phyloP scores from a whole-genome alignment of 2,797 vertebrate genomes.

The Xenopus petersii region DNA sequence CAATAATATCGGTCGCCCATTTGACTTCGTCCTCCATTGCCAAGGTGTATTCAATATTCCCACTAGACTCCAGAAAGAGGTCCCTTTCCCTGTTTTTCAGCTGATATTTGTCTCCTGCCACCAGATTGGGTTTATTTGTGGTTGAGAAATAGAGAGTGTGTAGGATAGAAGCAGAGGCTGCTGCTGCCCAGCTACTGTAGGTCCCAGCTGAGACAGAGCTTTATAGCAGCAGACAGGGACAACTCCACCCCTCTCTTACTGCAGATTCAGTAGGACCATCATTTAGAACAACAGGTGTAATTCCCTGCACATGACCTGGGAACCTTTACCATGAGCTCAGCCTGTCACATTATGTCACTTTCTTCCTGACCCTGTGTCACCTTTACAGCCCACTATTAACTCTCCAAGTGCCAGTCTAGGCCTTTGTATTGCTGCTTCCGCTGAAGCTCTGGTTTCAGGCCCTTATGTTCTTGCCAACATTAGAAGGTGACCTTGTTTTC shows the following conservation, averaged over 20 bases:
- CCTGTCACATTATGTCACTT: constrained; percentile 61
- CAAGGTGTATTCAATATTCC: background rate
- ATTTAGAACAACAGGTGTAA: constrained; percentile 55
- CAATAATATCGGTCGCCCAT: constrained; percentile 61
- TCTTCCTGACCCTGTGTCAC: constrained; percentile 59
- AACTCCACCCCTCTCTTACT: constrained; percentile 48
- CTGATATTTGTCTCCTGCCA: background rate
- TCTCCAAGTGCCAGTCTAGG: background rate
- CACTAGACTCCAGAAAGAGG: background rate
- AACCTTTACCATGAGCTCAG: constrained; percentile 72
- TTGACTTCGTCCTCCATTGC: constrained; percentile 60
- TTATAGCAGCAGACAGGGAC: constrained; percentile 46
- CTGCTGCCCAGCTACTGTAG: constrained; percentile 5
- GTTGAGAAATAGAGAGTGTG: constrained; percentile 48
- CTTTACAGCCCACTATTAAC: constrained; percentile 49
- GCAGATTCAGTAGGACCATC: constrained; percentile 45
- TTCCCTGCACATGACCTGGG: constrained; percentile 65
- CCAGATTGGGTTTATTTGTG: background rate
- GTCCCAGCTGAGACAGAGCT: background rate
- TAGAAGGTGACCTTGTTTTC: background rate
- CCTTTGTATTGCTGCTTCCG: background rate
- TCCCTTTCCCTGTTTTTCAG: background rate
- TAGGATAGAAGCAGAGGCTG: background rate
- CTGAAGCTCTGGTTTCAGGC: background rate
- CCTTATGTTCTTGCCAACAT: background rate